Base-by-base conservation (phyloP, 2,113 vertebrate genomes). In the Dermatemys mawii region DNA sequence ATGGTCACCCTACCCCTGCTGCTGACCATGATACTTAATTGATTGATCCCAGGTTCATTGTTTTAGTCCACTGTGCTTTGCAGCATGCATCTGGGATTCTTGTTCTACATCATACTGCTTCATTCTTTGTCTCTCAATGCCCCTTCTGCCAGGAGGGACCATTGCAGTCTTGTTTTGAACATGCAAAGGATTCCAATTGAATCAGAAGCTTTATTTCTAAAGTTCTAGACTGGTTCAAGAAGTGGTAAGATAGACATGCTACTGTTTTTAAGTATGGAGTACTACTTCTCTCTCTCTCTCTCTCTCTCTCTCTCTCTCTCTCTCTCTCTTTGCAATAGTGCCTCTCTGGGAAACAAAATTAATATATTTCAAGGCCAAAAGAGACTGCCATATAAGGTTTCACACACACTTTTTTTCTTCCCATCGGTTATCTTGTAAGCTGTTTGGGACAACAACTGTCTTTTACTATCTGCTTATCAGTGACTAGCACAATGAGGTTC, bases 161-260 rank as follows among this genome's bases (percentile, higher is more conserved):
- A 67, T 3, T 79, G 86, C 85, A 35, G 32, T 80, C 86, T 87
- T 91, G 76, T 90, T 73, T 7, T 82, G 55, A 76, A 90, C 80
- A 63, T 92, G 88, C 86, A 73, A 84, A 92, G 75, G 3, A 24
- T 44, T 90, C 9, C 11, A 51, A 55, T 83, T 81, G 81, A 63
- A 87, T 70, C 51, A 90, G 70, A 87, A 81, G 19, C 38, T 80
- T n/a, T 19, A 32, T 57, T 32, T 57, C 48, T 67, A 49, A 75
- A 83, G 60, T 81, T 91, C 84, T 79, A 6, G n/a, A 93, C 60
- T 91, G 84, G 8, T 91, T 91, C 76, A 60, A 81, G 75, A 70
- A 87, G 79, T 3, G 10, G 38, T 32, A 63, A 92, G 48, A 86
- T 5, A 87, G 88, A 55, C 54, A 5, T 32, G 29, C 55, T 57